These are phyloP conservation scores for Panthera uncia DNA, from an alignment of 2,113 vertebrate genomes.

Conservation along the genomic window DNA sequence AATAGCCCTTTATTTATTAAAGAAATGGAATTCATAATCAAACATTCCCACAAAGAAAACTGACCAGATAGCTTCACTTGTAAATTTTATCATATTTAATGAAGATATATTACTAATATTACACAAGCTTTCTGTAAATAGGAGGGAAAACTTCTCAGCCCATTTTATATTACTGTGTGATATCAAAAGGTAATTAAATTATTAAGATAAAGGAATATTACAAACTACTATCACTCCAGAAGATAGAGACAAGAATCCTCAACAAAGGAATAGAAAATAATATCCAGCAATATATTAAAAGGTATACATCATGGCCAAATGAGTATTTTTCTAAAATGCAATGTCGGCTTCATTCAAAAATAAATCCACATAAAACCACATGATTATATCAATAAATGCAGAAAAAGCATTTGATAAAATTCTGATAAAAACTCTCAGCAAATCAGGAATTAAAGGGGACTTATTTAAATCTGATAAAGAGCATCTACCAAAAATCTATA, in stretches of 20 bases:
- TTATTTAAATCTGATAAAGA: not conserved
- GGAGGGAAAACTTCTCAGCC: not conserved
- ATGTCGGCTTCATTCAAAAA: not conserved
- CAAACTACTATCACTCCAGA: not conserved
- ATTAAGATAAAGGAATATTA: slow-evolving; percentile 16
- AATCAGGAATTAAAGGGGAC: not conserved
- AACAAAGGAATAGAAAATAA: slow-evolving; percentile 32
- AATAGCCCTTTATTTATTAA: not conserved
- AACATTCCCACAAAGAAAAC: not conserved
- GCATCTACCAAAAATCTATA: not conserved
- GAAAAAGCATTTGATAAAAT: slow-evolving; percentile 13
- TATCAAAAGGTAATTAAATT: not conserved
- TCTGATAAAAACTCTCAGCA: not conserved
- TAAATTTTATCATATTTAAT: slow-evolving; percentile 35
- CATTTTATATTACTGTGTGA: not conserved
- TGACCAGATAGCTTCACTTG: not conserved
- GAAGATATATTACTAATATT: not conserved
- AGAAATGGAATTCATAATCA: slow-evolving; percentile 27
- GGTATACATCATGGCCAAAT: not conserved
- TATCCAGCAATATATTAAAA: not conserved
- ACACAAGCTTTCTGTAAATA: not conserved
- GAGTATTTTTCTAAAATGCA: slow-evolving; percentile 43
- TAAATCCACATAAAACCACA: not conserved
- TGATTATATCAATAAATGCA: not conserved
- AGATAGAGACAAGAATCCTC: not conserved